These are phyloP conservation scores for Agrochola macilenta DNA, from an alignment of 2,888 invertebrate genomes.

Conservation along the genomic window DNA sequence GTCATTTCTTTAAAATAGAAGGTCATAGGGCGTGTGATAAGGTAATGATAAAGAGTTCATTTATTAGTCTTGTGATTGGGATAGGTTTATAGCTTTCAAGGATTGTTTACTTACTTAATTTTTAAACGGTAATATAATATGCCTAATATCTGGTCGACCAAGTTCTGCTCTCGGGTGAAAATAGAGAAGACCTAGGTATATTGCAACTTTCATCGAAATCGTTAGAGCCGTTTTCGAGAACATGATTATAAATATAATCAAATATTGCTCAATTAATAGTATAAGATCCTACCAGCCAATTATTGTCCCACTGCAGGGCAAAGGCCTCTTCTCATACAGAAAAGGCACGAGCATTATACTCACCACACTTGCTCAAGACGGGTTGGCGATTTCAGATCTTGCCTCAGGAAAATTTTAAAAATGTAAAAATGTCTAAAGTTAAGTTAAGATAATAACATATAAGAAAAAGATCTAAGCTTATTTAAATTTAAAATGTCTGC, in stretches of 20 bases:
- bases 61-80: conserved; percentile 10
- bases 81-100: conserved; percentile 3
- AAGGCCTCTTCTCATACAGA: neutral
- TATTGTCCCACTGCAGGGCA: neutral
- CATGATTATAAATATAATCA: too few relatives aligned
- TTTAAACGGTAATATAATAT: neutral
- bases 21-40: conserved; percentile 36
- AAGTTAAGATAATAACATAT: neutral
- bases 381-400: neutral
- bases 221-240: too few relatives aligned
- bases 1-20: conserved; percentile 35
- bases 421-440: neutral
- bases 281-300: neutral
- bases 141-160: neutral
- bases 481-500: neutral
- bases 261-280: too few relatives aligned
- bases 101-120: neutral
- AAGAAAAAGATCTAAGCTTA: neutral
- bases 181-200: too few relatives aligned
- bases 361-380: neutral
- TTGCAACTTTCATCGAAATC: too few relatives aligned
- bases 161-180: too few relatives aligned
- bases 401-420: neutral
- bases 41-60: neutral
- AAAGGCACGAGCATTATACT: neutral